phyloP scores from a whole-genome alignment of 2,888 invertebrate genomes.

The Sesia apiformis region DNA sequence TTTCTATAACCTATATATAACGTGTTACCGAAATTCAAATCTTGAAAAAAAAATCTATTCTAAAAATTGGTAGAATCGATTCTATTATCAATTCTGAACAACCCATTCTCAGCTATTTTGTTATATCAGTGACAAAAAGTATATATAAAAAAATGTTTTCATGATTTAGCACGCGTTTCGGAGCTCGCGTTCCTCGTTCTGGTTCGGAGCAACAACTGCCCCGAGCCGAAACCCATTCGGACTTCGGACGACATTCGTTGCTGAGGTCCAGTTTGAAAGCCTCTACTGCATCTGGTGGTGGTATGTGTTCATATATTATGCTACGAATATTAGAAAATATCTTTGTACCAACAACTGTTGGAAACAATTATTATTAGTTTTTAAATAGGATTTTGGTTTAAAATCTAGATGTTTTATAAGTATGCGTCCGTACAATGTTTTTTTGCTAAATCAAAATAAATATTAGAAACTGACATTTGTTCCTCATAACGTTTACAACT shows the following conservation, averaged over 20 bases:
- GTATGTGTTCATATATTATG: slow-evolving; percentile 7
- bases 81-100: no score
- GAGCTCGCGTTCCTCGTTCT: slow-evolving; percentile 83
- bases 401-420: no score
- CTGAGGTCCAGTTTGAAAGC: slow-evolving; percentile 87
- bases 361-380: no score
- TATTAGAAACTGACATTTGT: no score
- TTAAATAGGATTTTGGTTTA: no score
- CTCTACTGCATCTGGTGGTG: slow-evolving; percentile 52
- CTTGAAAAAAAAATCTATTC: no score
- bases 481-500: no score
- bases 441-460: no score
- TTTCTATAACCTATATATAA: no score
- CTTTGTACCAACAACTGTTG: background rate
- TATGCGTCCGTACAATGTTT: no score
- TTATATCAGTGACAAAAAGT: slow-evolving; percentile 13
- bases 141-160: background rate
- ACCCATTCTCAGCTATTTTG: slow-evolving; percentile 32
- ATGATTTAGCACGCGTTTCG: slow-evolving; percentile 46
- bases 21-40: background rate
- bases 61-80: no score
- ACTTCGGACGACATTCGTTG: slow-evolving; percentile 88
- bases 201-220: slow-evolving; percentile 94
- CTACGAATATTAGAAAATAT: background rate
- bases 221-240: slow-evolving; percentile 86